Evolutionary conservation across 2,797 vertebrate species (phyloP).

Genomic region (Miichthys miiuy): DNA sequence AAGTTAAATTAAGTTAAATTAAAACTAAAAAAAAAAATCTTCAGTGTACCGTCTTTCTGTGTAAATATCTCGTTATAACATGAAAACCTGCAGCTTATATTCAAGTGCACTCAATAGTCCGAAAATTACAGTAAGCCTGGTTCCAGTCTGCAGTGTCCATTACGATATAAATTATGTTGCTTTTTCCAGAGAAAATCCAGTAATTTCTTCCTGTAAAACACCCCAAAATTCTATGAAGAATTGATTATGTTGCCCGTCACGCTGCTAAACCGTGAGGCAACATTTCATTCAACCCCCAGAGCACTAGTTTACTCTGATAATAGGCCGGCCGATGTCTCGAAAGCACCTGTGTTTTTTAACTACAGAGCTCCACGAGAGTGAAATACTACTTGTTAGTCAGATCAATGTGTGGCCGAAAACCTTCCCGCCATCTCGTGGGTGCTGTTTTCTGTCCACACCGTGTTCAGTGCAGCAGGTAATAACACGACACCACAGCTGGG

Average conservation of each 20-base stretch:
- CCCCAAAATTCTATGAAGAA: not conserved
- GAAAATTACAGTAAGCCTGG: not conserved
- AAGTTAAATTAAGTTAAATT: too few relatives aligned
- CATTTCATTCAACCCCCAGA: not conserved
- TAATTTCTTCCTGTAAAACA: not conserved
- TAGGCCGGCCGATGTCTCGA: not conserved
- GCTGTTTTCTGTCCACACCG: not conserved
- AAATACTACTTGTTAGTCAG: not conserved
- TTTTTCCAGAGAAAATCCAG: too few relatives aligned
- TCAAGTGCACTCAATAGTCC: too few relatives aligned
- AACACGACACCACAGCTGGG: constrained; percentile 6
- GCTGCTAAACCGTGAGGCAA: too few relatives aligned
- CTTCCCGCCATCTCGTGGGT: not conserved
- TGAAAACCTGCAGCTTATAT: too few relatives aligned
- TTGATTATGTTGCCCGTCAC: not conserved
- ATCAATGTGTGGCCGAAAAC: not conserved
- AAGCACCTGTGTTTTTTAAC: too few relatives aligned
- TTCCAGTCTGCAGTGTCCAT: not conserved
- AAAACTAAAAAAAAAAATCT: too few relatives aligned
- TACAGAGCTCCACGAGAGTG: not conserved
- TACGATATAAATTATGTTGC: too few relatives aligned
- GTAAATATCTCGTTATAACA: too few relatives aligned
- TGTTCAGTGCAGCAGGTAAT: not conserved
- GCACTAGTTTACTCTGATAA: not conserved
- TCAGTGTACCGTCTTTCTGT: too few relatives aligned